Conservation (phyloP, 1,140 invertebrate genomes). For the Lanistes nyassanus region DNA sequence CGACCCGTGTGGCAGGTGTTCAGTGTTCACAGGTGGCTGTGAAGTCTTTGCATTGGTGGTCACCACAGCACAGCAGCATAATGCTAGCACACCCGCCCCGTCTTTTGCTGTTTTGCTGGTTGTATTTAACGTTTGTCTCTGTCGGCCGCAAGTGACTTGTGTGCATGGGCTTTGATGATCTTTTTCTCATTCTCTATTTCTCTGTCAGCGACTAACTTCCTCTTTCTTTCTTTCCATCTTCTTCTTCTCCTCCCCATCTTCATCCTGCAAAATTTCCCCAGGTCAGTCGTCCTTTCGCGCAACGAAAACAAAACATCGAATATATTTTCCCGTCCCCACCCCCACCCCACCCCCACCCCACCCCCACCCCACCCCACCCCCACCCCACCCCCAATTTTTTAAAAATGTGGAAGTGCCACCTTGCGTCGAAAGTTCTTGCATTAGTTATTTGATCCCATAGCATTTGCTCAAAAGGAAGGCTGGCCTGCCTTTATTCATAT, state of each 20-base stretch:
- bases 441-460: neutral
- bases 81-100: no score
- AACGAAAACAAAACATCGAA: no score
- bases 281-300: neutral
- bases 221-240: slow-evolving; percentile 2
- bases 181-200: neutral
- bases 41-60: no score
- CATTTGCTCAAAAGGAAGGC: neutral
- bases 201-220: neutral
- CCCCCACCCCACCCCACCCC: neutral
- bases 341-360: neutral
- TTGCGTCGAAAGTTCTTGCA: no score
- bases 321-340: no score
- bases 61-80: no score
- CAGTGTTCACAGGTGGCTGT: no score
- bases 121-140: neutral
- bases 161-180: neutral
- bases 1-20: no score
- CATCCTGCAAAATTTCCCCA: neutral
- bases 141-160: no score
- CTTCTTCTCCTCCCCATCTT: slow-evolving; percentile 13
- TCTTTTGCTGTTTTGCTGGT: neutral
- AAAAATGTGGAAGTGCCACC: no score
- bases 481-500: no score
- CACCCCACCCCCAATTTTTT: no score